phyloP scores from a whole-genome alignment of 2,797 vertebrate species.

The Nannoperca obscura region DNA sequence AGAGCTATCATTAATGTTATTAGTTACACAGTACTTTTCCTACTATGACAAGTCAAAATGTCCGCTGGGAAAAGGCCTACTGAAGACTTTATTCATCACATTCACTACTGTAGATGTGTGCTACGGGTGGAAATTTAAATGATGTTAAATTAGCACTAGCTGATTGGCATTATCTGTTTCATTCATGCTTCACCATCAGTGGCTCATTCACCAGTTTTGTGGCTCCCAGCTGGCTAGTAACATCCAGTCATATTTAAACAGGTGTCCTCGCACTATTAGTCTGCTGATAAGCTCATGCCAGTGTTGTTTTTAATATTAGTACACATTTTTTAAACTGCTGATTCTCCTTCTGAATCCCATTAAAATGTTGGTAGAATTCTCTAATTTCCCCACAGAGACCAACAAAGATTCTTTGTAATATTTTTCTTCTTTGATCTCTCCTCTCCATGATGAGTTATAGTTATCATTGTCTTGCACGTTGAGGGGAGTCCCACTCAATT shows the following conservation, averaged over 20 bases:
- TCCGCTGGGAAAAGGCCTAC: neutral
- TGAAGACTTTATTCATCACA: neutral
- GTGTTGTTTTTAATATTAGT: neutral
- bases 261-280: neutral
- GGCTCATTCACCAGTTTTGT: no score
- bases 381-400: slow-evolving; percentile 60
- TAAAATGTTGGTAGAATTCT: slow-evolving; percentile 37
- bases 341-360: slow-evolving; percentile 19
- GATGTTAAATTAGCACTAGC: no score
- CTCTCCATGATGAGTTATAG: slow-evolving; percentile 36
- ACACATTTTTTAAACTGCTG: slow-evolving; percentile 21
- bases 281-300: no score
- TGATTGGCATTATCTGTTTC: neutral
- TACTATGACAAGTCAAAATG: neutral
- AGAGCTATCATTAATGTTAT: no score
- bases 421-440: slow-evolving; percentile 65
- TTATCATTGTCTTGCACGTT: slow-evolving; percentile 30
- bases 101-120: neutral
- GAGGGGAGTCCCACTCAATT: slow-evolving; percentile 17
- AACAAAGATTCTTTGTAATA: slow-evolving; percentile 45
- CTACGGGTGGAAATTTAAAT: no score
- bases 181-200: neutral
- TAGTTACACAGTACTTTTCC: no score
- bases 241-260: neutral
- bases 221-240: neutral